Conservation (phyloP, 2,888 invertebrate species). For the Lucinisca nassula region DNA sequence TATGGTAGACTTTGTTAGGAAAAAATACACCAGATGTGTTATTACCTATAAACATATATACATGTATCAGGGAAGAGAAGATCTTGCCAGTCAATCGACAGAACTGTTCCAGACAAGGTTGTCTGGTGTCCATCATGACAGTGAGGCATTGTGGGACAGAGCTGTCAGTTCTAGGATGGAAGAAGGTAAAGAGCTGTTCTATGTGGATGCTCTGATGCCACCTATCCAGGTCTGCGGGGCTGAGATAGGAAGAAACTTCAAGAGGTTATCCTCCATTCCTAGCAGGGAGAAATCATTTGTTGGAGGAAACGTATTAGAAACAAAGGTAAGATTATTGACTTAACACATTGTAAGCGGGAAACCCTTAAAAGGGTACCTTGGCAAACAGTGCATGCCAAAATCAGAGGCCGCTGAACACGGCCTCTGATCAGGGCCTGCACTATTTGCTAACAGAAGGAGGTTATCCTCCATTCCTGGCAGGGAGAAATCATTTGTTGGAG, state of each 20-base stretch:
- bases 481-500: conserved; percentile 49
- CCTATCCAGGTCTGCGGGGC: conserved; percentile 70
- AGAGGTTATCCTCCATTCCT: conserved; percentile 77
- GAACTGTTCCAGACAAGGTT: background rate
- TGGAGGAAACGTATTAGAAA: background rate
- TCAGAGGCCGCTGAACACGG: too few relatives aligned
- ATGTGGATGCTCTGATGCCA: conserved; percentile 80
- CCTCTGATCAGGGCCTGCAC: conserved; percentile 28
- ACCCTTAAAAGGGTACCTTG: too few relatives aligned
- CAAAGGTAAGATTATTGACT: too few relatives aligned
- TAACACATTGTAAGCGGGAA: too few relatives aligned
- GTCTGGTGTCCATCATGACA: conserved; percentile 3
- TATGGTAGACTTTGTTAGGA: too few relatives aligned
- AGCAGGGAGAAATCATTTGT: conserved; percentile 61
- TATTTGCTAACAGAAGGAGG: conserved; percentile 73
- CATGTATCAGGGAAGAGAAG: background rate
- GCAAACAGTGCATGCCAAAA: too few relatives aligned
- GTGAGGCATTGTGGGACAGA: conserved; percentile 4
- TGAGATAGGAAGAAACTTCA: conserved; percentile 72
- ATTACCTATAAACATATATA: too few relatives aligned
- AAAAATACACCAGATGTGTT: too few relatives aligned
- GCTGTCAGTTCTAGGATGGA: background rate
- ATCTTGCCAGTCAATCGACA: background rate
- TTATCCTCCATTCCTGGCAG: conserved; percentile 77
- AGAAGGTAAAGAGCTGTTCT: conserved; percentile 59